Evolutionary conservation across 2,797 vertebrate genomes (phyloP).

Genomic region (Corythornis leucogaster): DNA sequence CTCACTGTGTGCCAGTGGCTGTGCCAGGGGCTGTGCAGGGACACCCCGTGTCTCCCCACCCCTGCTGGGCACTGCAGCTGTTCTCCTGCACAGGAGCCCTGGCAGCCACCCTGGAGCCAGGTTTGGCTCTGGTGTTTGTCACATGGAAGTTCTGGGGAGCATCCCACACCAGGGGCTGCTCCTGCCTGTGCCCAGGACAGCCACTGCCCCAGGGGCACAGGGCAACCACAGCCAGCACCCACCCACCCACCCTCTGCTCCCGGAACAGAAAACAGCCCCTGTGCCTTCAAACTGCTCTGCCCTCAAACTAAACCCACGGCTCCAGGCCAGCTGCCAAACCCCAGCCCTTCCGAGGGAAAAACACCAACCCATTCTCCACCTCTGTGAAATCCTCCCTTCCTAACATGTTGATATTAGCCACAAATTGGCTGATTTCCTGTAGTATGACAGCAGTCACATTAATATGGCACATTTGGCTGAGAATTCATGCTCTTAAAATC

Average conservation of each 20-base stretch:
- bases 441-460: neutral
- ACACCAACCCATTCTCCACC: neutral
- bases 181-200: neutral
- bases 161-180: accelerated
- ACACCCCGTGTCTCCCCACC: too few relatives aligned
- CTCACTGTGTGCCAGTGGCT: neutral
- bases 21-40: neutral
- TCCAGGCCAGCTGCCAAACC: neutral
- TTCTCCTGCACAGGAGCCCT: accelerated
- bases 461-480: slow-evolving; percentile 21
- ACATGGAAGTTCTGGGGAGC: accelerated
- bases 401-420: neutral
- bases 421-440: slow-evolving; percentile 21
- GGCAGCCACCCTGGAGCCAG: accelerated
- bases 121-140: accelerated
- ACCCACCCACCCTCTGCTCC: neutral
- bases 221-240: neutral
- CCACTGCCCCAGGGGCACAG: neutral
- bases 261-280: accelerated
- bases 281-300: neutral
- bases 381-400: neutral
- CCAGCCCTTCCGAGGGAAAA: neutral
- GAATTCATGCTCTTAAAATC: slow-evolving; percentile 18
- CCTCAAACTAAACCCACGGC: accelerated
- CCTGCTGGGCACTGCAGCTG: neutral